Evolutionary conservation across 2,888 invertebrate genomes (phyloP).

Genomic region (Polymixis flavicincta): DNA sequence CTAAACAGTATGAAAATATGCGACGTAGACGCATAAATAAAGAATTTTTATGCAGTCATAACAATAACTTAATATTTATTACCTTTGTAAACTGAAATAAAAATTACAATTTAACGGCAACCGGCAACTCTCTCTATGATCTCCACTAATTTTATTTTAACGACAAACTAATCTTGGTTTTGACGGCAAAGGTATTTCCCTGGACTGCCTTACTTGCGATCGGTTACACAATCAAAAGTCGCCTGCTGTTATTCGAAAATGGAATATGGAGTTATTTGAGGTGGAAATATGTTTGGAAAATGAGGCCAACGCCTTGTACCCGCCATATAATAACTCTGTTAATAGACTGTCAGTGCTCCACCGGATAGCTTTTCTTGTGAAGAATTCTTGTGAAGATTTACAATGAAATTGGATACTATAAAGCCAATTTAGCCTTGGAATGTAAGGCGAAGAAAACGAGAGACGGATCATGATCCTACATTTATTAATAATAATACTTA

Average conservation of each 20-base stretch:
- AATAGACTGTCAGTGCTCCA: slow-evolving; percentile 76
- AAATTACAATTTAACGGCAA: too few species aligned
- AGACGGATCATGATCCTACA: slow-evolving; percentile 30
- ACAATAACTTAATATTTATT: slow-evolving; percentile 32
- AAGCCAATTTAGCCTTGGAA: slow-evolving; percentile 37
- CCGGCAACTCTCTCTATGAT: slow-evolving; percentile 11
- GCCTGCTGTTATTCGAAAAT: slow-evolving; percentile 28
- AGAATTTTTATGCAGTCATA: slow-evolving; percentile 26
- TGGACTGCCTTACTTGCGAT: slow-evolving; percentile 25
- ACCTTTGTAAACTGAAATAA: slow-evolving; percentile 10
- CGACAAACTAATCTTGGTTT: slow-evolving; percentile 24
- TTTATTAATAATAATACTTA: slow-evolving; percentile 37
- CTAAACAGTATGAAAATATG: background rate
- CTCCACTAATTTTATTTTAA: slow-evolving; percentile 22
- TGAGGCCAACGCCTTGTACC: slow-evolving; percentile 75
- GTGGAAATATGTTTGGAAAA: slow-evolving; percentile 66
- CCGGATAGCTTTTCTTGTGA: slow-evolving; percentile 81
- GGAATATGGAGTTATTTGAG: slow-evolving; percentile 33
- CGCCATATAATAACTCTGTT: slow-evolving; percentile 83
- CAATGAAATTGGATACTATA: slow-evolving; percentile 50
- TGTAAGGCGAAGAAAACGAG: slow-evolving; percentile 42
- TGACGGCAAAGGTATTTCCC: slow-evolving; percentile 37
- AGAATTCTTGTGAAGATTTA: slow-evolving; percentile 77
- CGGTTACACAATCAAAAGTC: slow-evolving; percentile 33
- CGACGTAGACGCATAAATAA: background rate